These are phyloP conservation scores for Pteromalus puparum DNA, from an alignment of 1,140 invertebrate genomes.

Conservation along the genomic window DNA sequence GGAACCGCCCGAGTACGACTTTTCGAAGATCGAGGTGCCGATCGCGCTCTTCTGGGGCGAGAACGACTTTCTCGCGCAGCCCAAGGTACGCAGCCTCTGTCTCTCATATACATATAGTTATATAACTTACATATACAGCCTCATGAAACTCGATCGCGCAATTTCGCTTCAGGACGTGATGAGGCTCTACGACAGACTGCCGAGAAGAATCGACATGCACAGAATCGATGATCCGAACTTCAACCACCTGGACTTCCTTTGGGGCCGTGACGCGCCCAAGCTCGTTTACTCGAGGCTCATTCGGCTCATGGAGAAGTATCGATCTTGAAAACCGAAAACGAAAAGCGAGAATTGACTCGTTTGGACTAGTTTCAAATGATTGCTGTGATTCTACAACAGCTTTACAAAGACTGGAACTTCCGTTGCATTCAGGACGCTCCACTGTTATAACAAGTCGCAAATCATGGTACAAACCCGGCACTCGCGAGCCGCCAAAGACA, in stretches of 20 bases:
- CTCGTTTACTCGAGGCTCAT: constrained; percentile 79
- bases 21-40: constrained; percentile 80
- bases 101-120: not conserved
- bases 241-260: constrained; percentile 85
- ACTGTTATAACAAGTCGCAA: no score
- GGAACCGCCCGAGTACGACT: constrained; percentile 81
- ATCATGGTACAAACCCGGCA: no score
- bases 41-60: constrained; percentile 81
- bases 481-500: no score
- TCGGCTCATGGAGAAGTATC: constrained; percentile 67
- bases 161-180: constrained; percentile 74
- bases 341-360: no score
- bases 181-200: constrained; percentile 72
- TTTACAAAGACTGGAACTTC: no score
- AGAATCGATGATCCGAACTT: constrained; percentile 78
- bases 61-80: constrained; percentile 84
- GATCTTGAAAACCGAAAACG: no score
- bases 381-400: no score
- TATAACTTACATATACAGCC: no score
- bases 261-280: constrained; percentile 78
- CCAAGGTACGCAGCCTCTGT: constrained; percentile 60
- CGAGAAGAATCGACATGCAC: constrained; percentile 71
- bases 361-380: no score
- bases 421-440: no score
- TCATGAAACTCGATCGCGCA: no score